phyloP scores from a whole-genome alignment of 2,888 invertebrate species.

The Leptinotarsa tumamoca region DNA sequence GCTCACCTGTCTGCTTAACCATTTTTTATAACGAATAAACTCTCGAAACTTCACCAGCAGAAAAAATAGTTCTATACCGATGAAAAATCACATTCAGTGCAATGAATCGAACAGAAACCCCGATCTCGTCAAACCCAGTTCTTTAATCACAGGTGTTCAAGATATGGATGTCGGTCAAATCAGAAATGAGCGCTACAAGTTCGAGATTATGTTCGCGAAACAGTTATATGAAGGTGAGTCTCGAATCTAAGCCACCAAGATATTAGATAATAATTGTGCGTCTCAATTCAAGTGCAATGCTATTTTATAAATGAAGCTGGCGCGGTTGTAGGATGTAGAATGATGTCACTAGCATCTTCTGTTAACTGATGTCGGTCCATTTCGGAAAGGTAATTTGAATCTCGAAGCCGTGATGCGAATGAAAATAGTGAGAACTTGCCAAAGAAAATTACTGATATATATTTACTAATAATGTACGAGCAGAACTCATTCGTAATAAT shows the following conservation, averaged over 20 bases:
- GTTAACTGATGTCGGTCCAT: background rate
- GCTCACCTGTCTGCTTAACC: slow-evolving; percentile 1
- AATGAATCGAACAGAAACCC: background rate
- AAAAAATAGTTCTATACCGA: background rate
- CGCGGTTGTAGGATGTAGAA: slow-evolving; percentile 23
- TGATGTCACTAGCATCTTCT: slow-evolving; percentile 18
- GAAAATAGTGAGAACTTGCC: too few species aligned
- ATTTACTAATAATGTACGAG: too few species aligned
- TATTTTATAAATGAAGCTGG: slow-evolving; percentile 32
- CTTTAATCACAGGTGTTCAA: slow-evolving; percentile 28
- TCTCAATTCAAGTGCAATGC: slow-evolving; percentile 31
- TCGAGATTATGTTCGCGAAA: slow-evolving; percentile 54
- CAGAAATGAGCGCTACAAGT: slow-evolving; percentile 49
- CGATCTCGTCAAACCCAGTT: slow-evolving; percentile 5
- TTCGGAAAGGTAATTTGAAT: background rate
- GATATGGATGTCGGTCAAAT: slow-evolving; percentile 57
- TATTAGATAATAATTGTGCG: slow-evolving; percentile 29
- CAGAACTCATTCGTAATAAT: too few species aligned
- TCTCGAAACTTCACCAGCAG: background rate
- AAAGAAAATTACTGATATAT: too few species aligned
- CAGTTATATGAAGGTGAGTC: slow-evolving; percentile 54
- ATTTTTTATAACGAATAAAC: background rate
- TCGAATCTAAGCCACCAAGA: slow-evolving; percentile 26
- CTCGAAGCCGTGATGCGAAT: background rate
- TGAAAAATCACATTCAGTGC: background rate